Evolutionary conservation across 1,140 invertebrate species (phyloP), one percentile per base, ranked within the genome.

Genomic region (Orchestia grillus): DNA sequence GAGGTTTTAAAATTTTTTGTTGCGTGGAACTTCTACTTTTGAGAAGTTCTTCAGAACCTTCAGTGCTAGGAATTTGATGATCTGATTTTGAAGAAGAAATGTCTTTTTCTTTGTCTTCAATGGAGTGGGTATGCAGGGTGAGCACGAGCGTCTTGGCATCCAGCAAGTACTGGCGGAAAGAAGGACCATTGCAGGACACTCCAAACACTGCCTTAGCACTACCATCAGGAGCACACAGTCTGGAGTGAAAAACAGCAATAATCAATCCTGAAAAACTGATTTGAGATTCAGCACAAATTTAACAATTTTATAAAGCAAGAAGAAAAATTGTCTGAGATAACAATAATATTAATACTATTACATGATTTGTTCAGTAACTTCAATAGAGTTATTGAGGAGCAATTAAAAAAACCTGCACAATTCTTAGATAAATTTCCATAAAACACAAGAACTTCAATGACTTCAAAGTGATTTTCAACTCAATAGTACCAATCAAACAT

Each of bases 121-220:
- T 42, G 41, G n/a, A 41, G 43, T 15, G 4, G 8, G 88, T 90
- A 28, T 90, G 88, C 28, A 90, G 43, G 28, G 88, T 42, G 43
- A 94, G 44, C 36, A 94, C 92, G 3, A 94, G 44, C 44, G 36
- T 44, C 44, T 94, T 44, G 3, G 92, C 92, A 94, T 94, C 92
- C 44, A 47, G 36, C 44, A 94, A 8, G 44, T 94, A 94, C 44
- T 94, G 92, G 40, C 92, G 92, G 44, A 94, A 94, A 45, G 92
- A 42, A 94, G 92, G 19, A 45, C 92, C 92, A 94, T 94, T 44
- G 44, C 92, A 94, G 44, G 3, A 44, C 44, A 94, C 92, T 44
- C 92, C 92, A 94, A 94, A 94, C 40, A 44, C 41, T n/a, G 44
- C 40, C 44, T 94, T 94, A 45, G 43, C 43, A 47, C 92, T 94